A percentile compares a stretch with the other conserved stretches of the same genome.
These are phyloP conservation scores for Microctonus aethiopoides DNA, from an alignment of 2,888 invertebrate genomes.

Conservation along the genomic window DNA sequence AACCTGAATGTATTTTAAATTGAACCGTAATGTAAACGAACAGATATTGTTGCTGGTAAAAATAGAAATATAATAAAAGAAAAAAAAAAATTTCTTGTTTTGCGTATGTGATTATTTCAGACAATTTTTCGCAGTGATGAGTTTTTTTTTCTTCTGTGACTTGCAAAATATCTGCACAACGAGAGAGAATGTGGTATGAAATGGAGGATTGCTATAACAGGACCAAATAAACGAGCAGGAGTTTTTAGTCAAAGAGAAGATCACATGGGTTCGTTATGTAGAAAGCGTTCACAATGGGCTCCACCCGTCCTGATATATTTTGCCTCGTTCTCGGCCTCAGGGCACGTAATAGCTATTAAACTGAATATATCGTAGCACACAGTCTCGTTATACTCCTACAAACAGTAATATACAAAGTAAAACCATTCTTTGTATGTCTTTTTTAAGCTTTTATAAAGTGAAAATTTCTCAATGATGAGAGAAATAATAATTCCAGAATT, in stretches of 20 bases:
- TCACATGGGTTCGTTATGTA: not conserved
- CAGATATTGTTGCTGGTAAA: too few species aligned
- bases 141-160: not conserved
- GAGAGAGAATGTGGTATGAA: not conserved
- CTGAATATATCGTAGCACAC: slow-evolving; percentile 40
- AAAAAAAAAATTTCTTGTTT: not conserved
- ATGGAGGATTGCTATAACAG: not conserved
- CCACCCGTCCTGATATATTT: slow-evolving; percentile 29
- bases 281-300: slow-evolving; percentile 10
- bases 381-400: slow-evolving; percentile 18
- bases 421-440: slow-evolving; percentile 7
- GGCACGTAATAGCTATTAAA: slow-evolving; percentile 46
- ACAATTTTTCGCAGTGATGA: not conserved
- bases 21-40: not conserved
- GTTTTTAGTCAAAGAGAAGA: not conserved
- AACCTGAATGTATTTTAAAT: not conserved
- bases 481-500: too few species aligned
- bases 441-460: too few species aligned
- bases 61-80: too few species aligned
- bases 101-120: too few species aligned
- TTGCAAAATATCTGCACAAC: not conserved
- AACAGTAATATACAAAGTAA: slow-evolving; percentile 3
- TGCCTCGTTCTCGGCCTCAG: slow-evolving; percentile 34
- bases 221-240: not conserved
- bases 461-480: too few species aligned